Conservation (phyloP, 1,140 invertebrate species). For the Frieseomelitta varia region DNA sequence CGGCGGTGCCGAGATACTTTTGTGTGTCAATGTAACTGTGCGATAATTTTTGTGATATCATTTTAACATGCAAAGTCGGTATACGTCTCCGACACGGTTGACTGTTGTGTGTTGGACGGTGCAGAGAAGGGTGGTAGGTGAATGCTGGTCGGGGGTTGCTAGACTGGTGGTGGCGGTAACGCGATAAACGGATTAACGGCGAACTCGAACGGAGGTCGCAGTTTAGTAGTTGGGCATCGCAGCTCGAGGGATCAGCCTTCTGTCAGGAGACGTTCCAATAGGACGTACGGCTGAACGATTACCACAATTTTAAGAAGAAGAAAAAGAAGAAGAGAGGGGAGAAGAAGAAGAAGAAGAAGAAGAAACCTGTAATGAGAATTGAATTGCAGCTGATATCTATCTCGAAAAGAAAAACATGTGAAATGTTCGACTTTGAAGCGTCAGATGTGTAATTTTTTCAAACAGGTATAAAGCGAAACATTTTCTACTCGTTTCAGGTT, state of each 20-base stretch:
- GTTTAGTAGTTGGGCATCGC: conserved; percentile 66
- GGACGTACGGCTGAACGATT: neutral
- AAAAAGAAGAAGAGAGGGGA: neutral
- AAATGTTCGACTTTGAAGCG: too few species aligned
- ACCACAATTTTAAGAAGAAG: too few species aligned
- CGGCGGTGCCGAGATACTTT: too few species aligned
- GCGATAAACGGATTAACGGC: conserved; percentile 81
- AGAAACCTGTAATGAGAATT: neutral
- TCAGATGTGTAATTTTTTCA: too few species aligned
- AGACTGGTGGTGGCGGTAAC: conserved; percentile 78
- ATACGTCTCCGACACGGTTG: conserved; percentile 40
- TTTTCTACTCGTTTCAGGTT: too few species aligned
- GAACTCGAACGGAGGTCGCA: conserved; percentile 76
- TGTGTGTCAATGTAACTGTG: too few species aligned
- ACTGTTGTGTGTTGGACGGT: conserved; percentile 40
- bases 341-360: neutral
- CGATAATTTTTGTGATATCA: neutral
- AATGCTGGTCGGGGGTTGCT: conserved; percentile 69
- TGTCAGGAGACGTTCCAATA: conserved; percentile 6
- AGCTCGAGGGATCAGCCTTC: conserved; percentile 57
- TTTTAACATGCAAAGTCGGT: neutral
- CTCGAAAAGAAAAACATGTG: neutral
- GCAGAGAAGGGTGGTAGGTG: conserved; percentile 22
- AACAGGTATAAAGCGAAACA: too few species aligned
- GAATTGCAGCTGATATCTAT: neutral